Base-by-base conservation (phyloP, 2,888 invertebrate species). In the Neoaliturus tenellus region DNA sequence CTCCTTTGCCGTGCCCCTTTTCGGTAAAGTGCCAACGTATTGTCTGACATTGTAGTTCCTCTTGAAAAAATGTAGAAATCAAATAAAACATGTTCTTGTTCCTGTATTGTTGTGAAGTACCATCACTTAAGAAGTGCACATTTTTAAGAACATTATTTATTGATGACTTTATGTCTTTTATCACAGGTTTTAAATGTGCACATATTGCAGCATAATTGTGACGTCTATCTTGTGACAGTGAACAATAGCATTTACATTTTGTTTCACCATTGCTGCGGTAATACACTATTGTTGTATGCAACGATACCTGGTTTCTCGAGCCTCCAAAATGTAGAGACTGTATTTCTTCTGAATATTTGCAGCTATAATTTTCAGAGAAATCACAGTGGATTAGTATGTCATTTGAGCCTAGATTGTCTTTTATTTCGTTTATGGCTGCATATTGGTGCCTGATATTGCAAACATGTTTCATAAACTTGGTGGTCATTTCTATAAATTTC, bases 291-390 rank as follows among this genome's bases (percentile, higher is more conserved):
- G 51, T 51, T 51, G 51, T 51, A 51, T 51, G 51, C 51, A 51
- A 51, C 17, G 51, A 51, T 51, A 51, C 51, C 51, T 51, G 51
- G 51, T 51, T 51, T 51, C 51, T n/a, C 17, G 51, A 51, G 51
- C 51, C 62, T 62, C n/a, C 62, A 62, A 62, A 62, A 62, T 23
- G n/a, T 62, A 23, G 20, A 1, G 20, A 62, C 23, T 62, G 62
- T 20, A 62, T 62, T 23, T 62, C 62, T 62, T 62, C 62, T 62
- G 62, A 62, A 23, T 62, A 62, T 62, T 62, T 62, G 23, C 62
- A 62, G 23, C 23, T 62, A 23, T 20, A 62, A 6, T 62, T 62
- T 62, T 62, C 62, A 62, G 25, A 55, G 58, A 55, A 55, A 55
- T 55, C 58, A 55, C 4, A 55, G 14, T 55, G 58, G 4, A 55